These are phyloP conservation scores for Drosophila baimaii DNA, from an alignment of 1,140 invertebrate genomes.

Conservation along the genomic window DNA sequence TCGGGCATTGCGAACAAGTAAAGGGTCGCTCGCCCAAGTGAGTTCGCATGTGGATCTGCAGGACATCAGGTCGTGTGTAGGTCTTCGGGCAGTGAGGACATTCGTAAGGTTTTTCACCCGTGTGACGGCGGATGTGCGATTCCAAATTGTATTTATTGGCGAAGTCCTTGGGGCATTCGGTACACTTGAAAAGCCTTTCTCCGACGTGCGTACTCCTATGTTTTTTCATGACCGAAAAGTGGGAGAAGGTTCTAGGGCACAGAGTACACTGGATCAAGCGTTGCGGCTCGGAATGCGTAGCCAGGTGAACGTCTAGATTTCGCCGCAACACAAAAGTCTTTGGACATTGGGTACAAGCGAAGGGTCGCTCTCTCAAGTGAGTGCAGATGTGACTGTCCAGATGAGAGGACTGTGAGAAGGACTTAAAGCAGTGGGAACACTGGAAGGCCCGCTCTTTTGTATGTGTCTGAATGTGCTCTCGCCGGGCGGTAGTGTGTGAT, in stretches of 20 bases:
- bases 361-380: background rate
- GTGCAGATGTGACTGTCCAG: background rate
- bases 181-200: background rate
- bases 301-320: background rate
- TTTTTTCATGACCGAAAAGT: too few species aligned
- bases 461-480: background rate
- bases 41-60: slow-evolving; percentile 2
- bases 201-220: too few species aligned
- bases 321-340: background rate
- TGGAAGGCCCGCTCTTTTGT: background rate
- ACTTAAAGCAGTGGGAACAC: background rate
- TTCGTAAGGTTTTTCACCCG: background rate
- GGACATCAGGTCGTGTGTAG: background rate
- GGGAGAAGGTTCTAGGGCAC: too few species aligned
- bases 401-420: background rate
- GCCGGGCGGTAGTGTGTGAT: background rate
- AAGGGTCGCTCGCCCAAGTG: slow-evolving; percentile 8
- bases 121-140: background rate
- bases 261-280: too few species aligned
- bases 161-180: background rate
- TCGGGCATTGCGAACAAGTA: background rate
- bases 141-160: background rate
- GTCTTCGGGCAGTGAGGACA: background rate
- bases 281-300: too few species aligned
- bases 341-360: background rate